Percentiles rank a stretch among this genome's conserved stretches.
Evolutionary conservation across 2,113 vertebrate genomes (phyloP).

Genomic region (Coptodon rendalli): DNA sequence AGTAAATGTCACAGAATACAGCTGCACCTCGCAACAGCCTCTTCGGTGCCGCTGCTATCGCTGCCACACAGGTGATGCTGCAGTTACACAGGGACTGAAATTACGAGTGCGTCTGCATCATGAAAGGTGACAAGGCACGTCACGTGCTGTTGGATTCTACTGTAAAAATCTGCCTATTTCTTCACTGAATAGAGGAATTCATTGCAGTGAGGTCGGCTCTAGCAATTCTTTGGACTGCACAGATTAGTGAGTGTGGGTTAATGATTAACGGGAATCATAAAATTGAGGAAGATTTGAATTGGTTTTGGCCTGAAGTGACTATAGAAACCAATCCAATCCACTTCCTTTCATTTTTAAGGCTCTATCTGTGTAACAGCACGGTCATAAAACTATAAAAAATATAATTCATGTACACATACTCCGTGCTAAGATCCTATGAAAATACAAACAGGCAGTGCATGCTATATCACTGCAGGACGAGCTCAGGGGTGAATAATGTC

Average conservation of each 20-base stretch:
- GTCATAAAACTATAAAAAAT: not conserved
- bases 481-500: not conserved
- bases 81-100: not conserved
- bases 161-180: not conserved
- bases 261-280: not conserved
- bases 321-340: not conserved
- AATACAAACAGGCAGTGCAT: not conserved
- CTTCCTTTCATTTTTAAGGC: not conserved
- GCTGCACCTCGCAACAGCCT: not conserved
- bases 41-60: not conserved
- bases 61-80: conserved; percentile 21
- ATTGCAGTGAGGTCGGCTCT: not conserved
- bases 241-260: not conserved
- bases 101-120: conserved; percentile 7
- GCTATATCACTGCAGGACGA: not conserved
- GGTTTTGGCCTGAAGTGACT: not conserved
- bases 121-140: not conserved
- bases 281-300: not conserved
- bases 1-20: conserved; percentile 25
- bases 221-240: not conserved
- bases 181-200: not conserved
- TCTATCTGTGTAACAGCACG: not conserved
- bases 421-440: not conserved
- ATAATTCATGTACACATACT: not conserved
- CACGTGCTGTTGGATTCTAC: not conserved